Conservation (phyloP, 1,140 invertebrate species). For the Leptopilina boulardi region DNA sequence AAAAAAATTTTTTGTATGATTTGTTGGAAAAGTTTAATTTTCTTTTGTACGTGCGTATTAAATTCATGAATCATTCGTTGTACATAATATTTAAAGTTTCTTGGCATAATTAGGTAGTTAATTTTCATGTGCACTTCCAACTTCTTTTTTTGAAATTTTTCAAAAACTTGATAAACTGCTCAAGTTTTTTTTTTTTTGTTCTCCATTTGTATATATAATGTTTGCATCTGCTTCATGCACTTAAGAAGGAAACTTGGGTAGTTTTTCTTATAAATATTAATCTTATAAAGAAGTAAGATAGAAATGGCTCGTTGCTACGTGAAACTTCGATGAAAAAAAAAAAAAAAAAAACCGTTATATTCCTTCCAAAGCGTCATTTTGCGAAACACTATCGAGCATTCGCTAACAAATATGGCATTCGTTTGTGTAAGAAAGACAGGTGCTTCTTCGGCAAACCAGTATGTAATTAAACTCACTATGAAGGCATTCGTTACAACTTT, state of each 20-base stretch:
- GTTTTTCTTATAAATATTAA: conserved; percentile 8
- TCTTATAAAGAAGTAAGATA: neutral
- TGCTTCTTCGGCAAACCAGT: conserved; percentile 25
- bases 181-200: neutral
- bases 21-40: too few species aligned
- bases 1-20: too few species aligned
- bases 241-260: conserved; percentile 12
- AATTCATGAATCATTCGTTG: too few species aligned
- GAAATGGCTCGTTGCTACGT: neutral
- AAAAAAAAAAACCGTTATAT: conserved; percentile 11
- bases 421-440: conserved; percentile 27
- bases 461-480: conserved; percentile 3
- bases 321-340: too few species aligned
- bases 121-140: neutral
- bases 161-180: neutral
- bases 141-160: neutral
- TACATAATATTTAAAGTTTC: too few species aligned
- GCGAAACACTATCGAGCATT: conserved; percentile 11
- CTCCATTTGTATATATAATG: neutral
- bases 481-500: conserved; percentile 1
- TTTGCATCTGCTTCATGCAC: neutral
- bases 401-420: conserved; percentile 19
- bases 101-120: too few species aligned
- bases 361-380: conserved; percentile 9
- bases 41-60: too few species aligned